Conservation (phyloP, 2,797 vertebrate genomes). For the Linurgus olivaceus region DNA sequence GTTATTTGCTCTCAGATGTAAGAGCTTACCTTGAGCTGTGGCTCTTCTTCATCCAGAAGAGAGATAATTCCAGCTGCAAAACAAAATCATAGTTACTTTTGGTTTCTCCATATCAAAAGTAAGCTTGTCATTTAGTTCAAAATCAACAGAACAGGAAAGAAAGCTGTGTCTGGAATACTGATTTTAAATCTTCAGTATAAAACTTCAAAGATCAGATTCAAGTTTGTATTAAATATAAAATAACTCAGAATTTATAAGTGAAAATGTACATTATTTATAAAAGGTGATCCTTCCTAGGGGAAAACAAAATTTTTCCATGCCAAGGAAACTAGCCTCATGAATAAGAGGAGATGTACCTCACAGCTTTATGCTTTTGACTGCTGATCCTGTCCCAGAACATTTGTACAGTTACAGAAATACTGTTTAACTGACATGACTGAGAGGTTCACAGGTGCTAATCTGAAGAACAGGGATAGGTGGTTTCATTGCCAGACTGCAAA, state of each 20-base stretch:
- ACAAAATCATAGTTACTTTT: not conserved
- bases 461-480: not conserved
- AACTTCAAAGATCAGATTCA: not conserved
- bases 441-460: not conserved
- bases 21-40: conserved; percentile 91
- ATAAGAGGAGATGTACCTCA: not conserved
- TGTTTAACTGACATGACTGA: not conserved
- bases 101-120: not conserved
- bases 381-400: not conserved
- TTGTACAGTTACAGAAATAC: not conserved
- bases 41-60: conserved; percentile 98
- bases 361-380: not conserved
- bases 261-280: not conserved
- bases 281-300: not conserved
- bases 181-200: not conserved
- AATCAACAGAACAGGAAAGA: not conserved
- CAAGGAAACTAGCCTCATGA: not conserved
- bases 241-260: not conserved
- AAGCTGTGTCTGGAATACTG: not conserved
- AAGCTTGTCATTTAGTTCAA: not conserved
- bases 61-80: conserved; percentile 96
- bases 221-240: not conserved
- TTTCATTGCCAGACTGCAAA: not conserved
- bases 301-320: not conserved
- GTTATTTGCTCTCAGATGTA: not conserved